Evolutionary conservation across 2,797 vertebrate species (phyloP).

Genomic region (Neosalanx taihuensis): DNA sequence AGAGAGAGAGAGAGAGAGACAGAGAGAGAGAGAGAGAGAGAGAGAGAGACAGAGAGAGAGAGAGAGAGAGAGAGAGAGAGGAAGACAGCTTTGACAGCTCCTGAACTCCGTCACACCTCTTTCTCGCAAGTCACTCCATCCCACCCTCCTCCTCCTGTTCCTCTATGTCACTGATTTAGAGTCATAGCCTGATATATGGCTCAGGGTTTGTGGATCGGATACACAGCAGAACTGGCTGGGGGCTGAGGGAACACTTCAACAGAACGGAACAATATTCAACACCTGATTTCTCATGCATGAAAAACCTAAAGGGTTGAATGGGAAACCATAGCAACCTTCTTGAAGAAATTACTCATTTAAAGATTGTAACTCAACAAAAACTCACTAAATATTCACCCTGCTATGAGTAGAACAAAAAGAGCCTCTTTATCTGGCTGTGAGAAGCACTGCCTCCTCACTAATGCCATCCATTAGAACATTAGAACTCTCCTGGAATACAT

Average conservation of each 20-base stretch:
- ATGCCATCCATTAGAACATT: slow-evolving; percentile 38
- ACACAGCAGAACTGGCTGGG: background rate
- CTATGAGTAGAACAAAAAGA: background rate
- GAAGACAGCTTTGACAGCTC: slow-evolving; percentile 6
- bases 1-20: background rate
- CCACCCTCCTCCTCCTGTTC: background rate
- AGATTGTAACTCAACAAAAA: too few relatives aligned
- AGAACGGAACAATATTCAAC: slow-evolving; percentile 1
- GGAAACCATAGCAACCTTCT: background rate
- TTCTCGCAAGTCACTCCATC: slow-evolving; percentile 17
- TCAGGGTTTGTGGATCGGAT: slow-evolving; percentile 21
- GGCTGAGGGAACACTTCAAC: slow-evolving; percentile 21
- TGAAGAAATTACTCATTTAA: background rate
- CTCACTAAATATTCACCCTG: too few relatives aligned
- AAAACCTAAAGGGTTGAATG: background rate
- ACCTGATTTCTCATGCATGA: background rate
- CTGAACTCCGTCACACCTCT: slow-evolving; percentile 13
- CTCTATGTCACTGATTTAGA: slow-evolving; percentile 14
- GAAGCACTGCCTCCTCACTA: slow-evolving; percentile 25
- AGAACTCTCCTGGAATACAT: slow-evolving; percentile 33
- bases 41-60: background rate
- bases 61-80: background rate
- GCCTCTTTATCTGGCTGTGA: slow-evolving; percentile 20
- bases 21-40: background rate
- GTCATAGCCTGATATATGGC: slow-evolving; percentile 12